A percentile compares a stretch with the other conserved stretches of the same genome.
Evolutionary conservation across 2,797 vertebrate genomes (phyloP).

Genomic region (Spea hammondii): DNA sequence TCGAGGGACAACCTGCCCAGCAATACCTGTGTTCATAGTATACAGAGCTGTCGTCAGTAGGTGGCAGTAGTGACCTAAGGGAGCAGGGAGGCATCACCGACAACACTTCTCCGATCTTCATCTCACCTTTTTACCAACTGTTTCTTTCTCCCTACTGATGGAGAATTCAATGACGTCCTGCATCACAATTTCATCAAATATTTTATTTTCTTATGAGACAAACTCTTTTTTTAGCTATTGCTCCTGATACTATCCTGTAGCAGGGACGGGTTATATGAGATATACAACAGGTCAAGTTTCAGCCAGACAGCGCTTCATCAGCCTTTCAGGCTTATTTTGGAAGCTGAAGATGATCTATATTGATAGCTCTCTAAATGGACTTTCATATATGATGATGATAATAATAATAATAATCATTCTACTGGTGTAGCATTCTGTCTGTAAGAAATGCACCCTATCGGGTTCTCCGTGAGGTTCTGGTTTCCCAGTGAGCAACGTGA

Average conservation of each 20-base stretch:
- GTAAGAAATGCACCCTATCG: too few species aligned
- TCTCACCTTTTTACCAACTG: background rate
- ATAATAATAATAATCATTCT: too few species aligned
- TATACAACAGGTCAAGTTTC: background rate
- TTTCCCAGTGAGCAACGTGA: background rate
- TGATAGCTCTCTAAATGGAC: too few species aligned
- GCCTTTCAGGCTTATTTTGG: background rate
- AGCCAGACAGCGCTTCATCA: background rate
- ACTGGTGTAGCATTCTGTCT: too few species aligned
- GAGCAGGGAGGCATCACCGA: background rate
- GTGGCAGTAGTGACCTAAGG: background rate
- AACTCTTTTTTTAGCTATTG: background rate
- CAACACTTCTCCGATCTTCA: background rate
- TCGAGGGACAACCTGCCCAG: background rate
- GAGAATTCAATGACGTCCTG: slow-evolving; percentile 9
- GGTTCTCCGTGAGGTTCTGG: too few species aligned
- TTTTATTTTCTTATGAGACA: background rate
- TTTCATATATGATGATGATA: too few species aligned
- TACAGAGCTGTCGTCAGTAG: background rate
- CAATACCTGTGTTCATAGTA: background rate
- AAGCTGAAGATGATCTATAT: too few species aligned
- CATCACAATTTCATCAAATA: background rate
- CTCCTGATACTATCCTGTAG: background rate
- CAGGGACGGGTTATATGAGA: background rate
- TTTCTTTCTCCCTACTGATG: slow-evolving; percentile 3